Evolutionary conservation across 1,140 invertebrate genomes (phyloP), one percentile per base, ranked within the genome.

Genomic region (Drosophila ogumai): DNA sequence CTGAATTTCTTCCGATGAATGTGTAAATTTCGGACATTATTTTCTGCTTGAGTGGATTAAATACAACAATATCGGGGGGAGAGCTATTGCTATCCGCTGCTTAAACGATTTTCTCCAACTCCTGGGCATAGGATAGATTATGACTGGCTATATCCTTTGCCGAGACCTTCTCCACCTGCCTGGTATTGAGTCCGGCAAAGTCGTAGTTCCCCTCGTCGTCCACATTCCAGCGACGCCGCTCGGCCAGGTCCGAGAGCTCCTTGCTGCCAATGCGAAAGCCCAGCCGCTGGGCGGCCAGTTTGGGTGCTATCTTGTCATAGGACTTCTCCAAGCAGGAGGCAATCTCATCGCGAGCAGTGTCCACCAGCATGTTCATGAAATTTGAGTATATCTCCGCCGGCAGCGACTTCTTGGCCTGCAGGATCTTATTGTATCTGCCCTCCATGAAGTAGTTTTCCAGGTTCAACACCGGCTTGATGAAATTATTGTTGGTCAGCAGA

Each of bases 361-460:
- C 96, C 40, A 99, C 93, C 36, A 99, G 93, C 82, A 99, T 98
- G 85, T 99, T 98, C 94, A 99, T 99, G 92, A 99, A 99, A 78
- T 98, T 97, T 50, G 97, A 97, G 92, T 99, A 99, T 61, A 96
- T 97, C 68, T 96, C 96, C 17, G 98, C 97, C 47, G 99, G 99
- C 28, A 99, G 98, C 93, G 98, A 98, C 72, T 94, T 94, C 93
- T 94, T 94, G 36, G 94, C 94, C 65, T 94, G 92, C 79, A 94
- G 93, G 61, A 95, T 94, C 93, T 99, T 99, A 92, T 99, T 99
- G 91, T 99, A 99, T 68, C 97, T 98, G 31, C 99, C 99, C 93
- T 99, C 99, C 98, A 99, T 99, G 52, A 99, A 94, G 93, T 98
- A 99, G 91, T 99, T 99, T 91, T 99, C 99, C 80, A 99, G 94